Evolutionary conservation across 2,797 vertebrate species (phyloP), one percentile per base, ranked within the genome.

Genomic region (Dermochelys coriacea): DNA sequence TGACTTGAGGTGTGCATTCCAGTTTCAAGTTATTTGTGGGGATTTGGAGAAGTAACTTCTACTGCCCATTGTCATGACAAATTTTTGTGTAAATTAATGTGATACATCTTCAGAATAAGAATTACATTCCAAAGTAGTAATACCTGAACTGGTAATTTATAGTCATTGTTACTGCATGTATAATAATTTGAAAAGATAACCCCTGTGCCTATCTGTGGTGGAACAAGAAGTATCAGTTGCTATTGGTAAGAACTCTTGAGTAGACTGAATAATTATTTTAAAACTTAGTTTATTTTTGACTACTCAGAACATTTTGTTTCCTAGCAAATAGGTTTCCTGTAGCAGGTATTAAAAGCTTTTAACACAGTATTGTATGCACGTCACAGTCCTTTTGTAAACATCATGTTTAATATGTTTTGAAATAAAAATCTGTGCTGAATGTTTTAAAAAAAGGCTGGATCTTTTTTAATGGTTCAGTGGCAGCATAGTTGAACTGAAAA

Each of bases 381-480:
- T 51, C 18, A 85, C 81, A 94, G 91, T 97, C 82, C 96, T 98
- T 98, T 98, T 98, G 96, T 97, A 98, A 97, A 91, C 97, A 97
- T 97, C 97, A 97, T 82, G 92, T 97, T 98, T 98, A 97, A 92
- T 98, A 97, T 98, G 98, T 98, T 98, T 98, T 98, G 97, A 98
- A 98, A 98, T 98, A 98, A 98, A 98, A 96, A 91, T 49, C 80
- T 83, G 45, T 95, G 85, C 91, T 96, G 96, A 95, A 95, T 79
- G 64, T 84, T 52, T 94, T 41, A 96, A 92, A 93, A 93, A 68
- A 91, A 83, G 89, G n/a, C 9, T 8, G 85, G 77, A 80, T 87
- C 88, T 84, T 71, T 71, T 21, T 71, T 75, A 49, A 47, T 77
- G 49, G 78, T 90, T 96, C 93, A 84, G n/a, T 82, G 47, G 77